Evolutionary conservation across 2,797 vertebrate genomes (phyloP).

Genomic region (Emydoidea blandingii): DNA sequence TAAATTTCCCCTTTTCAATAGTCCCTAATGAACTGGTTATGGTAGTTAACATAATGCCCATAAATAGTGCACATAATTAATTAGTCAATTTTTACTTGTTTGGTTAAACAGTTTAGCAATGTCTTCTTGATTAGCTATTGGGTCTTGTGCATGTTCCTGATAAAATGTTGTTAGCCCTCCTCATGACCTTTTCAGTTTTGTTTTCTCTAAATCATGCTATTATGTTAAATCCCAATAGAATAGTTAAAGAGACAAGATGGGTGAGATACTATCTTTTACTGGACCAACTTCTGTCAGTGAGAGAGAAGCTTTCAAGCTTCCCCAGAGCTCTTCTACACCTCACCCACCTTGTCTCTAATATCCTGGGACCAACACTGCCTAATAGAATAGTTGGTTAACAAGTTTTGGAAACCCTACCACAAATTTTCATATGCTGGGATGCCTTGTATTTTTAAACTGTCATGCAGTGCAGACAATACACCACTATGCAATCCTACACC

Average conservation of each 20-base stretch:
- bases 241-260: background rate
- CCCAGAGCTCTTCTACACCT: background rate
- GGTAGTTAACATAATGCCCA: background rate
- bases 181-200: background rate
- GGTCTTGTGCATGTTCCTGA: background rate
- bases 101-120: background rate
- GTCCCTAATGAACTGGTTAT: background rate
- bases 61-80: background rate
- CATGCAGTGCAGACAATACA: accelerated
- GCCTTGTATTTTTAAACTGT: background rate
- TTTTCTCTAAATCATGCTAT: background rate
- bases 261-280: background rate
- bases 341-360: background rate
- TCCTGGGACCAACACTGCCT: background rate
- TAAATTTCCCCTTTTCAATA: background rate
- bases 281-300: background rate
- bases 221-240: background rate
- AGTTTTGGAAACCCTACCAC: background rate
- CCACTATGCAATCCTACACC: background rate
- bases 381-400: background rate
- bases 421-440: background rate
- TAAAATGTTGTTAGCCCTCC: background rate
- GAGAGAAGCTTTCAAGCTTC: background rate
- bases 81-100: background rate
- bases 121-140: background rate